phyloP scores from a whole-genome alignment of 2,113 vertebrate genomes.

The Herpetotheres cachinnans region DNA sequence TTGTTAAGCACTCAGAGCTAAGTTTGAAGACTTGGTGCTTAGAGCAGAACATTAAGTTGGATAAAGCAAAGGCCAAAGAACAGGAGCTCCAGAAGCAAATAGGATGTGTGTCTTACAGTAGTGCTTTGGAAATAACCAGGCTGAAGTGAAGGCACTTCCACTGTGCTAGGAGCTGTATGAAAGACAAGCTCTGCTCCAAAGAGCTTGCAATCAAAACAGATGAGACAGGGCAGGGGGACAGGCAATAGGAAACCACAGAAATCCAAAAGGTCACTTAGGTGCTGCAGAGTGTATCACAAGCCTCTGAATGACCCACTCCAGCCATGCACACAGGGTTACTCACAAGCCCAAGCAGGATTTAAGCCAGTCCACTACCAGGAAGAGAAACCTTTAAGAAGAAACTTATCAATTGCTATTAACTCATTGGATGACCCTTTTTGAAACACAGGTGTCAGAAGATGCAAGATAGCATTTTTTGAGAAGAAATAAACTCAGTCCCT shows the following conservation, averaged over 20 bases:
- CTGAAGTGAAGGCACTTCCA: not conserved
- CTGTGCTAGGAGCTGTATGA: not conserved
- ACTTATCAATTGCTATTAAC: not conserved
- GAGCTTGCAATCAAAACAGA: not conserved
- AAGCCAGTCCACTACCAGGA: not conserved
- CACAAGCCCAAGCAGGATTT: not conserved
- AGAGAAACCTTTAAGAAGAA: not conserved
- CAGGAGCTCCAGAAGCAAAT: not conserved
- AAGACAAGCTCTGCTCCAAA: not conserved
- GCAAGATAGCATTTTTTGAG: fast-evolving
- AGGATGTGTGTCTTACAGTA: not conserved
- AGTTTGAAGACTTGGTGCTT: not conserved
- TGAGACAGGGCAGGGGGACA: not conserved
- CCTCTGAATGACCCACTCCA: not conserved
- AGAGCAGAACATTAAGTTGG: not conserved
- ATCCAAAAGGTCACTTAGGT: not conserved
- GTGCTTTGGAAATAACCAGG: not conserved
- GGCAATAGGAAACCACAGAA: not conserved
- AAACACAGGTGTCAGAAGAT: not conserved
- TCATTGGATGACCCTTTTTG: not conserved
- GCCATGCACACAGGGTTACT: not conserved
- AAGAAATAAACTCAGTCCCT: not conserved
- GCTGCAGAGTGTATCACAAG: not conserved
- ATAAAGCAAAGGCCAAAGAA: not conserved
- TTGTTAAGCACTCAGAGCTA: not conserved